These are phyloP conservation scores for Aspidiotus destructor DNA, from an alignment of 2,888 invertebrate species.

Conservation along the genomic window DNA sequence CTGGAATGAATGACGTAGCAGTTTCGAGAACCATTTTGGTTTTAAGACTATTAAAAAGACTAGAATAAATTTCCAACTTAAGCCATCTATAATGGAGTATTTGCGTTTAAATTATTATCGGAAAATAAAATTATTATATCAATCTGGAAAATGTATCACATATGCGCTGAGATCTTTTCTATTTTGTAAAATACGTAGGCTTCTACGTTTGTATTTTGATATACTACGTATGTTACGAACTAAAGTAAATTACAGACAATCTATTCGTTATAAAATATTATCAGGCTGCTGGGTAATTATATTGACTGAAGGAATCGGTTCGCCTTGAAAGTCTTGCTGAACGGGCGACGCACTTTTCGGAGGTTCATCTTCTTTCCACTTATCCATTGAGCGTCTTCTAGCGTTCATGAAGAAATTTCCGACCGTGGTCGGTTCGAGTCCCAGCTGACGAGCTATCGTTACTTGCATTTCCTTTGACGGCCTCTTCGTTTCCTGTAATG, in stretches of 20 bases:
- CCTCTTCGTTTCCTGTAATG: constrained; percentile 85
- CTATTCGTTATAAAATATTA: constrained; percentile 29
- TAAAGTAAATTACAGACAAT: neutral
- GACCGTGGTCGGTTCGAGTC: constrained; percentile 93
- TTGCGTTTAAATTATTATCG: no score
- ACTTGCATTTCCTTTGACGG: constrained; percentile 99
- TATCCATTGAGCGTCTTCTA: constrained; percentile 92
- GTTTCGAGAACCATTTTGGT: neutral
- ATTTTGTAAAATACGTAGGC: constrained; percentile 7
- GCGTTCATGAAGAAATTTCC: constrained; percentile 99
- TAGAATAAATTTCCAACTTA: neutral
- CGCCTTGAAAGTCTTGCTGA: constrained; percentile 39
- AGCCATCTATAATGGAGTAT: neutral
- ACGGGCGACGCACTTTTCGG: constrained; percentile 47
- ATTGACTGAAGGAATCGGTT: constrained; percentile 28
- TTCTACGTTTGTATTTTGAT: neutral
- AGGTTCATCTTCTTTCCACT: constrained; percentile 92
- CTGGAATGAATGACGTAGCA: neutral
- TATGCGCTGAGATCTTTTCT: constrained; percentile 4
- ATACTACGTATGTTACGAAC: constrained; percentile 1
- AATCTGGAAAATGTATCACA: constrained; percentile 7
- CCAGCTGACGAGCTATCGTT: constrained; percentile 93
- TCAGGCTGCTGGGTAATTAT: constrained; percentile 30
- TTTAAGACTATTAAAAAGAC: neutral
- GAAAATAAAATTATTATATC: neutral